Base-by-base conservation (phyloP, 2,888 invertebrate species). In the Conchocele bisecta region DNA sequence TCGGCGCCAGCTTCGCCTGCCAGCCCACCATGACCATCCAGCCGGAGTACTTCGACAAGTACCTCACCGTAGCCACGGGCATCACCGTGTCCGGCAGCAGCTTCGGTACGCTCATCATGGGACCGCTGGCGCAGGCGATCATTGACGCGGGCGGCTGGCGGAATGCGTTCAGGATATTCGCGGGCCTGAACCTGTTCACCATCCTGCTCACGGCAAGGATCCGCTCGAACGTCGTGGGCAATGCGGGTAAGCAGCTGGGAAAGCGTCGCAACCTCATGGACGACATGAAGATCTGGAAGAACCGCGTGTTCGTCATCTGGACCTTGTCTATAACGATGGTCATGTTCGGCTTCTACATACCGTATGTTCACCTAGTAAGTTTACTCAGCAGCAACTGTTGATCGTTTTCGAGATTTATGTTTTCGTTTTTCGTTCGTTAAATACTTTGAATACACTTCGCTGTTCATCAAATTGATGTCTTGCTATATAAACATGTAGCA, bases 321-420 rank as follows among this genome's bases (percentile, higher is more conserved):
- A 78, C 81, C 1, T 24, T 77, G 2, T 77, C 84, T 5, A 82
- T 86, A n/a, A 68, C 83, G 15, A 64, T 78, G n/a, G 86, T 81
- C 9, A 85, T 86, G 85, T 88, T 88, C 68, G 88, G 88, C 0
- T 87, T 85, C 56, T 86, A 84, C 60, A 84, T 88, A 33, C 87
- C 87, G 1, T 85, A 85, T 50, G 85, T 88, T 2, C 86, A 87
- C 75, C 64, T 88, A 74, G 88, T 88, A 71, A 83, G 84, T 78
- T 22, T 2, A 54, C n/a, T 11, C 22, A 15, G 29, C 7, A 35
- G 11, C 11, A 35, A 35, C 15, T 11, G 15, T 35, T 13, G 37
- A 15, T 35, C 11, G 11, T 35, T 35, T 35, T 35, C 37, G n/a
- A n/a, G n/a, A n/a, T n/a, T n/a, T n/a, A n/a, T n/a, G n/a, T n/a